Evolutionary conservation across 92 coral and sea anemone species (phyloP).

Genomic region (Siderastrea siderea): DNA sequence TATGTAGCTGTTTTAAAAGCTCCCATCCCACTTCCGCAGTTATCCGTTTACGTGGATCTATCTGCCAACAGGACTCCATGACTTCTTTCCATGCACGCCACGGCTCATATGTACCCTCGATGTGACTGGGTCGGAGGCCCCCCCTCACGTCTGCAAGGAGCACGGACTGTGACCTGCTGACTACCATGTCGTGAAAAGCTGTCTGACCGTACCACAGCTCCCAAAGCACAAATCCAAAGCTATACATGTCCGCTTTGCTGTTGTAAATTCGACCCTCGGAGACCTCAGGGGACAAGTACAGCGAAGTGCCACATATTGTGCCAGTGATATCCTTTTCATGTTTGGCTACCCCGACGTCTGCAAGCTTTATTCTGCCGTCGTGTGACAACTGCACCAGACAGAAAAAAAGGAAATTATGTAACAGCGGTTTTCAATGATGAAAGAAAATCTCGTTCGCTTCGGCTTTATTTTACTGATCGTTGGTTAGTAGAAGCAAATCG

Average conservation of each 20-base stretch:
- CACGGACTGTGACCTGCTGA: background rate
- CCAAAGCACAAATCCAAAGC: slow-evolving; percentile 42
- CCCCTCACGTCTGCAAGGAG: background rate
- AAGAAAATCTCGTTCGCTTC: background rate
- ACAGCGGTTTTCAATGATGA: background rate
- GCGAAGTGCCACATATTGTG: slow-evolving; percentile 9
- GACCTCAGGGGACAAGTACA: slow-evolving; percentile 41
- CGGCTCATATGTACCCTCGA: background rate
- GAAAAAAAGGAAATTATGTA: background rate
- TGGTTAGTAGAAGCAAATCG: background rate
- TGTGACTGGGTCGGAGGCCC: slow-evolving; percentile 32
- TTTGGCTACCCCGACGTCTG: slow-evolving; percentile 44
- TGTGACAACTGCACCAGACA: slow-evolving; percentile 11
- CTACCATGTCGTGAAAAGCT: slow-evolving; percentile 7
- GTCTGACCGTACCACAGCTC: slow-evolving; percentile 43
- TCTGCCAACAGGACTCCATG: slow-evolving; percentile 27
- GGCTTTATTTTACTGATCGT: background rate
- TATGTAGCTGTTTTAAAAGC: background rate
- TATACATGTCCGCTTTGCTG: slow-evolving; percentile 43
- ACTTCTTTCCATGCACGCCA: background rate
- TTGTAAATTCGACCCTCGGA: slow-evolving; percentile 19
- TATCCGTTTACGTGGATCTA: background rate
- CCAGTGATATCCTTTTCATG: slow-evolving; percentile 36
- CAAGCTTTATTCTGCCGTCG: slow-evolving; percentile 15
- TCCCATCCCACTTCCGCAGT: slow-evolving; percentile 6